Percentiles rank a stretch among this genome's conserved stretches.
These are phyloP conservation scores for Dreissena polymorpha DNA, from an alignment of 1,140 invertebrate genomes.

Conservation along the genomic window DNA sequence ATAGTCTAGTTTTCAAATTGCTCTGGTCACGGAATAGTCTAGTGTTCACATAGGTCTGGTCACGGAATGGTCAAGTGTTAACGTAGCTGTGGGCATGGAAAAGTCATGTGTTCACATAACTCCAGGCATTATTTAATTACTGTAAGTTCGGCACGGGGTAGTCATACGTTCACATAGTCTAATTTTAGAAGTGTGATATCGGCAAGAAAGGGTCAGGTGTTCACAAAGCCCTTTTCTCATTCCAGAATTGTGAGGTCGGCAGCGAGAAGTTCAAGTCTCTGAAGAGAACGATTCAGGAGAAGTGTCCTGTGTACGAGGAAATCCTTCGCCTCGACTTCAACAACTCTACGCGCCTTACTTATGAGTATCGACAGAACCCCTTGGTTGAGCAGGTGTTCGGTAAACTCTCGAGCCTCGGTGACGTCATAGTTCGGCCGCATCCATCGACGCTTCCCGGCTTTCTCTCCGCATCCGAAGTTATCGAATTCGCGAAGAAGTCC, in stretches of 20 bases:
- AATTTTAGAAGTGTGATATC: too few relatives aligned
- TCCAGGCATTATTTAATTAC: too few relatives aligned
- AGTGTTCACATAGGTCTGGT: too few relatives aligned
- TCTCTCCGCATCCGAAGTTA: constrained; percentile 10
- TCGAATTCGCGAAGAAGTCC: constrained; percentile 3
- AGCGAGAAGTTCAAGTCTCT: constrained; percentile 14
- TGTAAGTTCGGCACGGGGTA: too few relatives aligned
- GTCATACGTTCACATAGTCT: too few relatives aligned
- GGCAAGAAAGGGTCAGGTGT: too few relatives aligned
- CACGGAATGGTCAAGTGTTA: too few relatives aligned
- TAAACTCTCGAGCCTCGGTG: constrained; percentile 18
- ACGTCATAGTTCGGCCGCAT: constrained; percentile 10
- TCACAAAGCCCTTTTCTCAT: background rate
- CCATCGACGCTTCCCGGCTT: constrained; percentile 43
- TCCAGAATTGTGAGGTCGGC: constrained; percentile 9
- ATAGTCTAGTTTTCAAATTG: too few relatives aligned
- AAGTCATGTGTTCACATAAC: too few relatives aligned
- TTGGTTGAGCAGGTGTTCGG: constrained; percentile 17
- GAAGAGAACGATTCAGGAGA: constrained; percentile 26
- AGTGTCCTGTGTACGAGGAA: constrained; percentile 53
- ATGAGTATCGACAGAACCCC: constrained; percentile 35
- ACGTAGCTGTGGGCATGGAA: too few relatives aligned
- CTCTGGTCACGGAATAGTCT: too few relatives aligned
- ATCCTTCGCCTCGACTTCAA: constrained; percentile 46
- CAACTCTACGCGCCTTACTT: constrained; percentile 16